Evolutionary conservation across 2,888 invertebrate genomes (phyloP).

Genomic region (Hirtodrosophila histrioides): DNA sequence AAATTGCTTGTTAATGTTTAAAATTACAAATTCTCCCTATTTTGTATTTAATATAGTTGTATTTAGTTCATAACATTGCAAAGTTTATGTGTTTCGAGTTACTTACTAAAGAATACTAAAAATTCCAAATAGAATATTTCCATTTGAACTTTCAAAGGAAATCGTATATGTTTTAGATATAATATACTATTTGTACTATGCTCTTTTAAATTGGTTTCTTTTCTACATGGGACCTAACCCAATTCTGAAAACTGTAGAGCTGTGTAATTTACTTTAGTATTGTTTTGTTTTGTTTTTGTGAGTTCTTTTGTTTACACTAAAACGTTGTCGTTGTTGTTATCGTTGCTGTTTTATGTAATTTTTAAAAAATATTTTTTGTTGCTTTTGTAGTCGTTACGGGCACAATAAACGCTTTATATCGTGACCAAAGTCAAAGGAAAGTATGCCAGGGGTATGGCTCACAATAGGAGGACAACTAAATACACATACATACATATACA

Average conservation of each 20-base stretch:
- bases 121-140: no score
- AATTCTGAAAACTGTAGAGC: slow-evolving; percentile 12
- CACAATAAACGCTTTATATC: slow-evolving; percentile 79
- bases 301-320: slow-evolving; percentile 69
- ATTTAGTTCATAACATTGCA: no score
- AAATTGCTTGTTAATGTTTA: no score
- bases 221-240: background rate
- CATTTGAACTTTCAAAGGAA: no score
- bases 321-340: slow-evolving; percentile 41
- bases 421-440: slow-evolving; percentile 81
- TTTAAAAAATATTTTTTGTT: slow-evolving; percentile 38
- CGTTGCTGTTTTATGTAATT: slow-evolving; percentile 61
- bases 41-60: no score
- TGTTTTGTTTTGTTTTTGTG: slow-evolving; percentile 53
- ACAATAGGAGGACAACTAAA: slow-evolving; percentile 49
- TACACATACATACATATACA: slow-evolving; percentile 1
- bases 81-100: no score
- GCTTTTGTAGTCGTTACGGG: slow-evolving; percentile 62
- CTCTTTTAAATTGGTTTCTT: no score
- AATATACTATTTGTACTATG: no score
- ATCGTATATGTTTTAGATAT: no score
- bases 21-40: no score
- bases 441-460: slow-evolving; percentile 77
- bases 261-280: slow-evolving; percentile 68
- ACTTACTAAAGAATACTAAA: no score